These are phyloP conservation scores for Rhynchonema sp. DNA, from an alignment of 2,888 invertebrate genomes.

Conservation along the genomic window DNA sequence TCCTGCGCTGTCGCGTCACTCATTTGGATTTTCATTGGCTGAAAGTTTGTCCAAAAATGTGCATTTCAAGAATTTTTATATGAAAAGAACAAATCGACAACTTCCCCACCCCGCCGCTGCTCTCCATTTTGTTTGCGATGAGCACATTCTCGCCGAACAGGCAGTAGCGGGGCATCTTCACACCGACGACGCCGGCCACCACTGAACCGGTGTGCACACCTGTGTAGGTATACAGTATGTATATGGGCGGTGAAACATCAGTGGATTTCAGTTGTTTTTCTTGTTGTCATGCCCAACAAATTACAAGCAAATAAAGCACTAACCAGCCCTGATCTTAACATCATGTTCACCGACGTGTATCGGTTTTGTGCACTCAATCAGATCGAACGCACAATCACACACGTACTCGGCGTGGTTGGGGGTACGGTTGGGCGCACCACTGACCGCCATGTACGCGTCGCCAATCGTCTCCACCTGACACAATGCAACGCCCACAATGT, in stretches of 20 bases:
- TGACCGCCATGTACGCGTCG: slow-evolving; percentile 27
- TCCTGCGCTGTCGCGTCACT: slow-evolving; percentile 65
- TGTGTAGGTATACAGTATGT: background rate
- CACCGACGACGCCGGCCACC: slow-evolving; percentile 75
- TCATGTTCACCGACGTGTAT: background rate
- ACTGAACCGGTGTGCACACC: slow-evolving; percentile 55
- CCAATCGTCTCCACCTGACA: slow-evolving; percentile 10
- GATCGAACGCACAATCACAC: background rate
- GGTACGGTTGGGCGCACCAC: slow-evolving; percentile 20
- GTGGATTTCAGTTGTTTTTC: too few species aligned
- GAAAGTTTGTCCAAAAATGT: background rate
- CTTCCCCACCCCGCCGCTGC: slow-evolving; percentile 48
- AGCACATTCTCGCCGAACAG: slow-evolving; percentile 76
- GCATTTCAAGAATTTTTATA: background rate
- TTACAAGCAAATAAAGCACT: background rate
- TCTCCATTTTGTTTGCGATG: slow-evolving; percentile 78
- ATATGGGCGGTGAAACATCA: too few species aligned
- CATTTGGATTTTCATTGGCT: slow-evolving; percentile 76
- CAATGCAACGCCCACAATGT: background rate
- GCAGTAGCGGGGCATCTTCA: slow-evolving; percentile 72
- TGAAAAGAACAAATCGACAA: background rate
- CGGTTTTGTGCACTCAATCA: background rate
- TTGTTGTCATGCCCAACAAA: background rate
- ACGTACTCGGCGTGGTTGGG: slow-evolving; percentile 18
- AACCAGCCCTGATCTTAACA: background rate